Base-by-base conservation (phyloP, 2,113 vertebrate genomes). In the Tringa solitaria region DNA sequence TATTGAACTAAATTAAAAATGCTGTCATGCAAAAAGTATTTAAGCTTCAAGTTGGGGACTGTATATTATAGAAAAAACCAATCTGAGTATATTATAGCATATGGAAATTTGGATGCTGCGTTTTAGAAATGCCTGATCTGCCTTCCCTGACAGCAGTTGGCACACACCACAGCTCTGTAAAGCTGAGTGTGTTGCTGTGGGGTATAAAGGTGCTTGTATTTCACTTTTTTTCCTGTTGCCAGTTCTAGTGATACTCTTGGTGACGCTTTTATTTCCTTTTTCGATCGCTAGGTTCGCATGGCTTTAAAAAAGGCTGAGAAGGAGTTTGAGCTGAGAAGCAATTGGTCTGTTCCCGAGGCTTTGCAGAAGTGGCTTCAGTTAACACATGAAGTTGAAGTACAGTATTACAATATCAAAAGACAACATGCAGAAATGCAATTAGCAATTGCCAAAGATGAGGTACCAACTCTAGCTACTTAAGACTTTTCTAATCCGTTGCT, bases 381-480 rank as follows among this genome's bases (percentile, higher is more conserved):
- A 94, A 99, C 99, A 6, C 99, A 99, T 11, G 99, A 99, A 97
- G 99, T 99, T 70, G 99, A 99, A 98, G 99, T 99, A 14, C 99
- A 99, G 5, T 99, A 99, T 98, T 99, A 99, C 97, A 99, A 99
- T 96, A 99, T 99, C 95, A 99, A 99, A 98, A 99, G 99, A n/a
- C 99, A 99, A 89, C 99, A 97, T 51, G 99, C 99, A 5, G 99
- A 99, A 98, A 98, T 99, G 92, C 99, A 99, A 46, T 97, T 99
- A 74, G 98, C 98, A 41, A 98, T 99, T 23, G 99, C 99, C 89
- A 99, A 99, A 97, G 99, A 99, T 11, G 99, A 99, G 99, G 99
- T 99, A 99, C 72, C 92, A 35, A 87, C 21, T n/a, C 56, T 69
- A 50, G 8, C 53, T 57, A 11, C 12, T 56, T 72, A 14, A 84